phyloP scores from a whole-genome alignment of 2,113 vertebrate species.

The Xenopus tropicalis region DNA sequence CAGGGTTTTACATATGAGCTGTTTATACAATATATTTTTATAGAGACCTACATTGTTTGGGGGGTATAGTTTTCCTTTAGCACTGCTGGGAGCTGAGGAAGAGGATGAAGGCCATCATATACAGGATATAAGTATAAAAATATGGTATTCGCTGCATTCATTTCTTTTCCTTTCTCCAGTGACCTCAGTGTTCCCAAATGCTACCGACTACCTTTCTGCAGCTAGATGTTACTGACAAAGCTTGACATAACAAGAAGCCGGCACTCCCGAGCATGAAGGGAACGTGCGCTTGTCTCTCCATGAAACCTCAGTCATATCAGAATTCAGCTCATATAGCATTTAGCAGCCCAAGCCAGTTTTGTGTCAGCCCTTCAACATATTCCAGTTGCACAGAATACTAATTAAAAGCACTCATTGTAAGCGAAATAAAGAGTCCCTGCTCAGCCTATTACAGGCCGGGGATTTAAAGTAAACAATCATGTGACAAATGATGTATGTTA shows the following conservation, averaged over 20 bases:
- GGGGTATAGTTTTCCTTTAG: no score
- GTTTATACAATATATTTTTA: no score
- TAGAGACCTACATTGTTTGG: no score
- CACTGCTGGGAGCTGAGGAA: no score
- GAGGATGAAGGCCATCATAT: no score
- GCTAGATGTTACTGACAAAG: not conserved
- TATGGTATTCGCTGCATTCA: no score
- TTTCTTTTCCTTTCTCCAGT: no score
- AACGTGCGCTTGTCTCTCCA: conserved; percentile 65
- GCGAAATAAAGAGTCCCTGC: conserved; percentile 69
- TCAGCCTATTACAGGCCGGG: conserved; percentile 67
- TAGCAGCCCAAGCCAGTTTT: conserved; percentile 65
- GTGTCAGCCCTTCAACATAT: conserved; percentile 71
- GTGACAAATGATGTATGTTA: conserved; percentile 73
- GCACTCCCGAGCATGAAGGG: conserved; percentile 53
- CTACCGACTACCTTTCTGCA: not conserved
- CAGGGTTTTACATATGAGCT: no score
- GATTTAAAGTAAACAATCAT: conserved; percentile 71
- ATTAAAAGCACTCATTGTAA: conserved; percentile 75
- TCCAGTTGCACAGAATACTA: conserved; percentile 71
- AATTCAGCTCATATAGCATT: conserved; percentile 77
- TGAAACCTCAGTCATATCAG: conserved; percentile 61
- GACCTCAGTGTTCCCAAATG: no score
- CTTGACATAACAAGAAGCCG: not conserved
- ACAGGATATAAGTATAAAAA: no score